Base-by-base conservation (phyloP, 2,797 vertebrate genomes). In the Trematomus bernacchii region DNA sequence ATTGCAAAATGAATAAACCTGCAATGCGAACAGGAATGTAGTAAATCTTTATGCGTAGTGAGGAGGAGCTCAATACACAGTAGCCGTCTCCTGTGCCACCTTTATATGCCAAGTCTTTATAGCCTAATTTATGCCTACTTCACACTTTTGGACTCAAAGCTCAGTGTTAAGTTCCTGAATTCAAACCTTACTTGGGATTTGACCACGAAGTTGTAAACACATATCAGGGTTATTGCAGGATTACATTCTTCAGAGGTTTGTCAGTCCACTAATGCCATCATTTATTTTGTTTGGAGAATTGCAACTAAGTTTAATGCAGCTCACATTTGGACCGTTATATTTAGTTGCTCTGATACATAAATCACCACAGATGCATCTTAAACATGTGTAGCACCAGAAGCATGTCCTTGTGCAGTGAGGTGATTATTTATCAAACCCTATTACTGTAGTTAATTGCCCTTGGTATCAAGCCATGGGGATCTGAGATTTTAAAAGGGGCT, bases 381-480 rank as follows among this genome's bases (percentile, higher is more conserved):
- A 44, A 65, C 57, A 61, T 51, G 64, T 71, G 46, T 11, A 37
- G 66, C 66, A 55, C 13, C 50, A 46, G 27, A 2, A 66, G 23
- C 40, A 11, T 62, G 61, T 74, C 48, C 40, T 54, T 63, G 21
- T 48, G 66, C 75, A 40, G 19, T n/a, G 57, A 76, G 68, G 82
- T 65, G 72, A 83, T 87, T 76, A 89, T 85, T 79, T 59, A 73
- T 76, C 23, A 82, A 82, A 72, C 19, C 40, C 33, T 50, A 52
- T 72, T 52, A 27, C 27, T 27, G 4, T 27, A 60, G 66, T 77
- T 44, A 65, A 54, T 62, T 44, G 12, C 60, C 6, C 59, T 60
- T 77, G 51, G 60, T 62, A 66, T 27, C 16, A 66, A 69, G 53
- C 42, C 48, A 27, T 37, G 64, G 69, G 66, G 44, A 48, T 60